Evolutionary conservation across 2,113 vertebrate genomes (phyloP), one percentile per base, ranked within the genome.

Genomic region (Emydocephalus ijimae): DNA sequence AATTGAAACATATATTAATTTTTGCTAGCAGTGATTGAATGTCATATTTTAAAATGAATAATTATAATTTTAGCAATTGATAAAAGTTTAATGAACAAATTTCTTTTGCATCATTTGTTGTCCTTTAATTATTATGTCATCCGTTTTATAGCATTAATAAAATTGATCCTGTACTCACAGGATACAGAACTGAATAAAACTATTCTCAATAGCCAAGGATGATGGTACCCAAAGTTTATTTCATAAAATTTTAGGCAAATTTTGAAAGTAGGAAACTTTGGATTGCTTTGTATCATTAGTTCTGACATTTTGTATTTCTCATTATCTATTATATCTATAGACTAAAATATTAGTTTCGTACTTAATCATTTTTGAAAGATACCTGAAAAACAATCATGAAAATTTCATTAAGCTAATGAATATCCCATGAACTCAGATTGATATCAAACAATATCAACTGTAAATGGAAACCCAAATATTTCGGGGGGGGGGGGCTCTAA

Each of bases 401-500:
- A 39, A 14, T 39, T 39, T 74, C 15, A 74, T 39, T 39, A 74
- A 74, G n/a, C n/a, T 39, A 74, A 39, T 74, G n/a, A 34, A 74
- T 74, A 74, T 18, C 14, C 64, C n/a, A 74, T 74, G 64, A 74
- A 74, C 5, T 74, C 69, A 74, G 64, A 39, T 74, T 34, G 0
- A 20, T 39, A 74, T 64, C n/a, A 74, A 74, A 39, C n/a, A 74
- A 74, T 74, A 39, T 74, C n/a, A 74, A 20, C 69, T 39, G n/a
- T 39, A 39, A 74, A 74, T 39, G 69, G n/a, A 74, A 74, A 74
- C 3, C 11, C 64, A 74, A 34, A 34, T 74, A 74, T 74, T 34
- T 14, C 20, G 1, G 48, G n/a, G 14, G 1, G n/a, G 0, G 1
- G n/a, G 1, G 9, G 39, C 6, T 2, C n/a, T 74, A 15, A 20